Base-by-base conservation (phyloP, 2,113 vertebrate genomes). In the Ardeotis arabs region DNA sequence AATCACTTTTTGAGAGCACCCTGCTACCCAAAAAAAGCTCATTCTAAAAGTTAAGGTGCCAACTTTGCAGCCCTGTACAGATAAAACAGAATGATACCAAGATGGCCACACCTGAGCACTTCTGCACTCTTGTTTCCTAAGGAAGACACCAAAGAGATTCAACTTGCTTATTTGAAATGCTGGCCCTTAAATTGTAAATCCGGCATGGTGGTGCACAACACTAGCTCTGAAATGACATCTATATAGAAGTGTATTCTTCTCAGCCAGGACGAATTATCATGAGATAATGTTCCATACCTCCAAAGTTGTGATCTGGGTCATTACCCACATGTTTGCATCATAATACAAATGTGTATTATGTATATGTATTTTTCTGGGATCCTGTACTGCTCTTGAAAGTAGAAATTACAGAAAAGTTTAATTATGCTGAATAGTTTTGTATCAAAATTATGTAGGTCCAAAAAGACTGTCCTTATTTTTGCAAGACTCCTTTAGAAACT, bases 21-120 rank as follows among this genome's bases (percentile, higher is more conserved):
- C 24, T 19, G 9, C 14, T 74, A 78, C 14, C 7, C 27, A 7
- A 25, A 59, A 81, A 60, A 67, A 18, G 0, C 6, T 83, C 33
- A 53, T 8, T 52, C 35, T 74, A 23, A 37, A 75, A 56, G 5
- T 27, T 73, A 69, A 47, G 6, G 44, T 25, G 3, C 7, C 33
- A 72, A 6, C 21, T 59, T 62, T 67, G 15, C 35, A 94, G 35
- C 9, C 15, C 9, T n/a, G 27, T 35, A 35, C 18, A 6, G 16
- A 84, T 58, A 47, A 81, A 70, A 14, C 55, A 9, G 22, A 84
- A 59, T 21, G 15, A 6, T 4, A 80, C 1, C 12, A 66, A 39
- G 6, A 44, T 11, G 37, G 44, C 16, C 29, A 77, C 0, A 3
- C 11, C 4, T 28, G 23, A 35, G 12, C 15, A 16, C 7, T 19